Evolutionary conservation across 2,888 invertebrate species (phyloP).

Genomic region (Ophion costatus): DNA sequence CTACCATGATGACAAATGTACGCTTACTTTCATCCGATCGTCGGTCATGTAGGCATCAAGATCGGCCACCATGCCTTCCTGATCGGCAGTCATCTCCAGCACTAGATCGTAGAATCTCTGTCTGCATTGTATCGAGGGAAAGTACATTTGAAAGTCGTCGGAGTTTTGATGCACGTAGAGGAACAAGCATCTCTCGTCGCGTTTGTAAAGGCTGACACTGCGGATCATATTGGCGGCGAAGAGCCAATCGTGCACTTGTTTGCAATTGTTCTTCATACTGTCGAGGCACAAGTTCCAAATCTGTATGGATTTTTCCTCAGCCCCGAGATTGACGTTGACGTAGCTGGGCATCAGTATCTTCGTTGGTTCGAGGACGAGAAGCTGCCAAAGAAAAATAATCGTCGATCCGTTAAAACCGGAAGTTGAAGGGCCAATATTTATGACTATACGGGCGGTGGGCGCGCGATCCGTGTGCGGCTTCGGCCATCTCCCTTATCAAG

Average conservation of each 20-base stretch:
- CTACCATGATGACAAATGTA: neutral
- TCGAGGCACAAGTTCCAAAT: constrained; percentile 94
- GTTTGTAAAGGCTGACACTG: constrained; percentile 96
- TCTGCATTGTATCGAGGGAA: constrained; percentile 94
- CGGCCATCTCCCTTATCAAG: no score
- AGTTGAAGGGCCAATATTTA: neutral
- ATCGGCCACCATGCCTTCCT: constrained; percentile 91
- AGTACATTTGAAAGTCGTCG: constrained; percentile 99
- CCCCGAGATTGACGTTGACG: constrained; percentile 97
- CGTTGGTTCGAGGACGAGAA: constrained; percentile 94
- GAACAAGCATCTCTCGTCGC: constrained; percentile 97
- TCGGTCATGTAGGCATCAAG: constrained; percentile 90
- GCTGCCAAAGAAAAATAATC: constrained; percentile 83
- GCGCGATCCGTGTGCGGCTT: no score
- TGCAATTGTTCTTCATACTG: constrained; percentile 90
- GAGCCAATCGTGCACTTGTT: constrained; percentile 96
- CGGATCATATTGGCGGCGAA: constrained; percentile 96
- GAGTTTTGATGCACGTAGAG: constrained; percentile 99
- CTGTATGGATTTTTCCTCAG: constrained; percentile 95
- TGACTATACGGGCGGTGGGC: no score
- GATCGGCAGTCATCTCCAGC: constrained; percentile 94
- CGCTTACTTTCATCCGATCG: constrained; percentile 89
- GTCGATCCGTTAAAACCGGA: constrained; percentile 13
- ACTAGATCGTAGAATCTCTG: constrained; percentile 94
- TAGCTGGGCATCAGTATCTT: constrained; percentile 98